Evolutionary conservation across 2,888 invertebrate species (phyloP).

Genomic region (Xylophagus ater): DNA sequence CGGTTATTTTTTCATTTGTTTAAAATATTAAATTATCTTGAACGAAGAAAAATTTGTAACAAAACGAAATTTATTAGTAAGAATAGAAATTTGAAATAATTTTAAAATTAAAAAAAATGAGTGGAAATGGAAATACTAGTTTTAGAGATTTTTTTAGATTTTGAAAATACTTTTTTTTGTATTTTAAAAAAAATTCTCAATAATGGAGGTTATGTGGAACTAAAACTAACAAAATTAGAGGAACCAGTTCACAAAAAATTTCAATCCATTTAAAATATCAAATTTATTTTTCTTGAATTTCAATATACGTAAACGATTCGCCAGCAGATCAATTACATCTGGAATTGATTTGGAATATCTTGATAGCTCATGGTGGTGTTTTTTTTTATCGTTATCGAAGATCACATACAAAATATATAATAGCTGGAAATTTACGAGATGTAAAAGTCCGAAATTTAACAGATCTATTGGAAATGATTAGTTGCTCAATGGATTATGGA

Average conservation of each 20-base stretch:
- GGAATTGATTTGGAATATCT: slow-evolving; percentile 78
- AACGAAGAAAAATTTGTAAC: no score
- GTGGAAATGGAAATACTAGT: no score
- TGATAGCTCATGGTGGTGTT: slow-evolving; percentile 79
- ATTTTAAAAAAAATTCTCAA: no score
- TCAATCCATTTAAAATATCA: slow-evolving; percentile 41
- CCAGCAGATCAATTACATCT: slow-evolving; percentile 72
- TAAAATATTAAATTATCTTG: no score
- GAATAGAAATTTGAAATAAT: no score
- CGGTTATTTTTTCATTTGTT: no score
- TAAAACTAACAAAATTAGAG: slow-evolving; percentile 79
- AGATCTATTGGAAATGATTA: slow-evolving; percentile 57
- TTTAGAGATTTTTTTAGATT: slow-evolving; percentile 19
- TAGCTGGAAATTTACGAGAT: slow-evolving; percentile 84
- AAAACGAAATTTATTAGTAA: no score
- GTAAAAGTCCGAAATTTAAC: slow-evolving; percentile 59
- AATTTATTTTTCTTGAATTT: slow-evolving; percentile 65
- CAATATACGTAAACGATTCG: slow-evolving; percentile 86
- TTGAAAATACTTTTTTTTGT: not conserved
- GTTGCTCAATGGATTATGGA: slow-evolving; percentile 88
- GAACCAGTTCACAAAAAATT: slow-evolving; percentile 59
- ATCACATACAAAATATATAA: slow-evolving; percentile 55
- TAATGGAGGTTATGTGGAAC: slow-evolving; percentile 85
- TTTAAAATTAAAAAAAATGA: no score
- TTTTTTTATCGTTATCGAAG: slow-evolving; percentile 81